Base-by-base conservation (phyloP, 2,888 invertebrate species). In the Cistogaster globosa region DNA sequence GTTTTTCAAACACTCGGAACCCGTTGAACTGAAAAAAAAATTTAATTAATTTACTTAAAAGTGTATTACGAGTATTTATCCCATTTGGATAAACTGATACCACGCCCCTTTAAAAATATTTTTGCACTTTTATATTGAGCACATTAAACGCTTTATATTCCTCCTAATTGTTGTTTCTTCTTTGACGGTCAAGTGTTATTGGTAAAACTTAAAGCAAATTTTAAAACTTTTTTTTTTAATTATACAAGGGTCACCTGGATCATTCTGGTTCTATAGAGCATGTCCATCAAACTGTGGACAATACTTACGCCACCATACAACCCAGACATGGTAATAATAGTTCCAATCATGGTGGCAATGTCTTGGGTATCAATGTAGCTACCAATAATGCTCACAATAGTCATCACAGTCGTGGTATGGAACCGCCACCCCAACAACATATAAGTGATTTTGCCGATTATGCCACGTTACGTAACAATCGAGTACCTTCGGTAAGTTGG, bases 231-330 rank as follows among this genome's bases (percentile, higher is more conserved):
- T 22, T 62, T 16, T 69, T 18, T 53, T 48, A n/a, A n/a, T n/a
- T 55, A 32, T 74, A 55, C 12, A 51, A 90, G 90, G 88, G 90
- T 45, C 91, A 91, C 81, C 84, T 92, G 81, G 92, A 92, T 76
- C 90, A 91, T 87, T 90, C 92, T 62, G 90, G 90, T 87, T 91
- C 92, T 9, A 89, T 92, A 69, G 92, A 92, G 86, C 91, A 91
- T 81, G 89, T 90, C 74, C 93, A 92, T 87, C 92, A 92, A 86
- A 89, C 90, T 63, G 91, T 92, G 76, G 93, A 93, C 79, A 93
- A 93, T 84, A 93, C 92, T 2, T 93, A 93, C 86, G 93, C 93
- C 72, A 93, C 93, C 32, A 93, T 93, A 85, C 92, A 92, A 85
- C 92, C 93, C 20, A 89, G 93, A 65, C 92, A 90, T 87, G 87